Evolutionary conservation across 2,113 vertebrate genomes (phyloP).

Genomic region (Gobiocypris rarus): DNA sequence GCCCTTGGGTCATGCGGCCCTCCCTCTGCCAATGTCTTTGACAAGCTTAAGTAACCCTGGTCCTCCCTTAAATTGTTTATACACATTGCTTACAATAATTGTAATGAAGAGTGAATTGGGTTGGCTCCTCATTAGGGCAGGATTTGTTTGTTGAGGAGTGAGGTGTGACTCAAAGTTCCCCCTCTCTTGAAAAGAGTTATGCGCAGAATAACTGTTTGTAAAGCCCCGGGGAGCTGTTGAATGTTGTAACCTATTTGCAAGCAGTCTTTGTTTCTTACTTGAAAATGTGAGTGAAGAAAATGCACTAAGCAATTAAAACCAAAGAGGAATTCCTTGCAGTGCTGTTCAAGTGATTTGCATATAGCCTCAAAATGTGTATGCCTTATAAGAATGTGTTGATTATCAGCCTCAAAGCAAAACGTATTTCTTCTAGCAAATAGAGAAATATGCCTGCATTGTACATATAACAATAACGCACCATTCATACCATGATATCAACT

Average conservation of each 20-base stretch:
- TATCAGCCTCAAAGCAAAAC: neutral
- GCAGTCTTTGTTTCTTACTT: conserved; percentile 13
- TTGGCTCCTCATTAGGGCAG: conserved; percentile 34
- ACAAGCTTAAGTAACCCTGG: conserved; percentile 37
- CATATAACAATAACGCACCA: neutral
- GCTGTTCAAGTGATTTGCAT: conserved; percentile 19
- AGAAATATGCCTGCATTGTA: neutral
- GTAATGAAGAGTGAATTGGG: conserved; percentile 32
- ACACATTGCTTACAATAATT: conserved; percentile 34
- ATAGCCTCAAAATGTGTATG: conserved; percentile 7
- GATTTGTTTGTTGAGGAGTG: conserved; percentile 40
- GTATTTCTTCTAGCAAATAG: neutral
- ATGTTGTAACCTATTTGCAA: conserved; percentile 33
- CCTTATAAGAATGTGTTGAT: neutral
- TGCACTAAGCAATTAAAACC: conserved; percentile 19
- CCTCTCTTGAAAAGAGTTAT: neutral
- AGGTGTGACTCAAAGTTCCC: neutral
- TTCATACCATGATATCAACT: neutral
- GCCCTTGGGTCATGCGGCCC: neutral
- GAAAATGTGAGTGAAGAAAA: neutral
- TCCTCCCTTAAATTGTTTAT: conserved; percentile 31
- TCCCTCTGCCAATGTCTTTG: conserved; percentile 11
- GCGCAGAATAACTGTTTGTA: neutral
- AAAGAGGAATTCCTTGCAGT: conserved; percentile 5
- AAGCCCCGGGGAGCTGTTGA: conserved; percentile 27